phyloP scores from a whole-genome alignment of 1,140 invertebrate species.

The Lamellibrachia luymesi region DNA sequence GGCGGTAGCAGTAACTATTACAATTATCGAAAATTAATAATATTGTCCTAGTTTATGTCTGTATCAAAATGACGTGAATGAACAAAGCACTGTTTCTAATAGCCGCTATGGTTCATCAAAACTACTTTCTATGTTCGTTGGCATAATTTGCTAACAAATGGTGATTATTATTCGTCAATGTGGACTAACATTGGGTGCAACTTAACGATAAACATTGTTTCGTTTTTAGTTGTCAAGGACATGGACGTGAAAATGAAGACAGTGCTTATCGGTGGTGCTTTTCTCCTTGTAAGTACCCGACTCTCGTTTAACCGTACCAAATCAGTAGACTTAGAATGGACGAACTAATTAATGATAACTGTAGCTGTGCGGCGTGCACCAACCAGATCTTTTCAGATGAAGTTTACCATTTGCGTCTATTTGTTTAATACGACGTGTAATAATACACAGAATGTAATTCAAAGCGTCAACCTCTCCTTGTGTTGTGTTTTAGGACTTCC shows the following conservation, averaged over 20 bases:
- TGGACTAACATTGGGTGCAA: background rate
- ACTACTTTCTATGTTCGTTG: background rate
- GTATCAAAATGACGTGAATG: too few species aligned
- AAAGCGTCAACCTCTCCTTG: background rate
- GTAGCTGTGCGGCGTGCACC: too few species aligned
- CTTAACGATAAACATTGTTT: background rate
- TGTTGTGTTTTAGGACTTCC: background rate
- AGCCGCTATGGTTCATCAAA: background rate
- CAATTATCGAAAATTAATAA: too few species aligned
- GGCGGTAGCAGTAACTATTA: background rate
- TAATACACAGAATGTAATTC: background rate
- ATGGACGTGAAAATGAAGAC: slow-evolving; percentile 32
- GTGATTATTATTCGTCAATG: background rate
- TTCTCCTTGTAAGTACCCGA: slow-evolving; percentile 26
- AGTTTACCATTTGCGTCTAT: background rate
- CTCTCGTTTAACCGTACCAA: background rate
- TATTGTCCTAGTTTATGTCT: too few species aligned
- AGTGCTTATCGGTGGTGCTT: slow-evolving; percentile 22
- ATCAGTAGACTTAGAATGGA: background rate
- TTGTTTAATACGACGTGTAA: background rate
- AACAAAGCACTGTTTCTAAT: background rate
- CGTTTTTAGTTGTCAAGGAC: slow-evolving; percentile 25
- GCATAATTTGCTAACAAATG: background rate
- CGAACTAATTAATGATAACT: background rate
- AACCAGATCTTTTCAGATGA: background rate